Conservation (phyloP, 2,888 invertebrate species). For the Leptinotarsa tumamoca region DNA sequence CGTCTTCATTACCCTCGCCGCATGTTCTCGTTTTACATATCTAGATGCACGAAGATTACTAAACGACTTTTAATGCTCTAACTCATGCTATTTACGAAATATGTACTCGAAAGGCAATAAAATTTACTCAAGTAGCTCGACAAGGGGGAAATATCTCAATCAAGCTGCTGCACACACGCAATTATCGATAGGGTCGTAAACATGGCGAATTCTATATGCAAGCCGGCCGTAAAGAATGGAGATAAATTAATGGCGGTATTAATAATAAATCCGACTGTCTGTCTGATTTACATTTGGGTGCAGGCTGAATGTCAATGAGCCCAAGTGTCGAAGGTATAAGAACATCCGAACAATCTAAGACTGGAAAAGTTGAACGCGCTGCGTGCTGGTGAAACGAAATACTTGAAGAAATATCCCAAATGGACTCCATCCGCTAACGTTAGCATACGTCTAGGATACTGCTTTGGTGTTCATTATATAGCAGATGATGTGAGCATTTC, state of each 20-base stretch:
- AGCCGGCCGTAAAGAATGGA: slow-evolving; percentile 56
- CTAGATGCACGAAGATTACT: slow-evolving; percentile 66
- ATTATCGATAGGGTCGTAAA: slow-evolving; percentile 63
- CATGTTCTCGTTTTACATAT: slow-evolving; percentile 67
- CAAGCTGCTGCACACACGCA: slow-evolving; percentile 61
- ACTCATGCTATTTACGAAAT: slow-evolving; percentile 66
- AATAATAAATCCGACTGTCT: slow-evolving; percentile 54
- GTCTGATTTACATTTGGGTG: slow-evolving; percentile 35
- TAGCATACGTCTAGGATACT: too few species aligned
- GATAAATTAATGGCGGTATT: slow-evolving; percentile 59
- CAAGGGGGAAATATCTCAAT: slow-evolving; percentile 63
- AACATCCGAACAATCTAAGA: background rate
- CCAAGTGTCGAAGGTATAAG: slow-evolving; percentile 4
- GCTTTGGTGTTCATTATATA: too few species aligned
- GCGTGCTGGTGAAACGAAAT: too few species aligned
- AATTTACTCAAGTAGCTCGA: slow-evolving; percentile 53
- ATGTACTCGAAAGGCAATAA: slow-evolving; percentile 55
- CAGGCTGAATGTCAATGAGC: slow-evolving; percentile 31
- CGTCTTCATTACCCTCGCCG: slow-evolving; percentile 63
- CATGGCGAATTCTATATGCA: slow-evolving; percentile 57
- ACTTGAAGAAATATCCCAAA: too few species aligned
- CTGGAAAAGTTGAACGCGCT: too few species aligned
- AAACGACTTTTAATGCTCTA: slow-evolving; percentile 65
- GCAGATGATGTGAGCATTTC: too few species aligned
- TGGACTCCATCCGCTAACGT: too few species aligned